These are phyloP conservation scores for Osmoderma eremita DNA, from an alignment of 2,888 invertebrate species.

Conservation along the genomic window DNA sequence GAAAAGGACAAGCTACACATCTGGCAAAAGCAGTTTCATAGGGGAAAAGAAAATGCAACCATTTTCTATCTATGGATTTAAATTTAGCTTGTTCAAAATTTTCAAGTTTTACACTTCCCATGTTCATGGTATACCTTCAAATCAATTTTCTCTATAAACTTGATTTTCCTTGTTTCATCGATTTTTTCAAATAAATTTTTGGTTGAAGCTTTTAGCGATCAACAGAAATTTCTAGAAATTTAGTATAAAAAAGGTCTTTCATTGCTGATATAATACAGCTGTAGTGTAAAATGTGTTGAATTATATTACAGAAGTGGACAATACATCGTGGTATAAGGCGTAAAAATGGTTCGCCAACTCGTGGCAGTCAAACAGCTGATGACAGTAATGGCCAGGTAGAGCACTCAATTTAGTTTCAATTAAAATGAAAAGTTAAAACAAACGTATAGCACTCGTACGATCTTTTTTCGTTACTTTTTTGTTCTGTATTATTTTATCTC, in stretches of 20 bases:
- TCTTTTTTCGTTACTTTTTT: too few species aligned
- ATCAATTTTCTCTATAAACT: neutral
- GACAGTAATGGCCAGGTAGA: conserved; percentile 50
- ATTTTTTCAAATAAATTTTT: too few species aligned
- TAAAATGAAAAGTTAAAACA: conserved; percentile 15
- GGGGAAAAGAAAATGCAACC: neutral
- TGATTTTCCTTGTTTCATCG: too few species aligned
- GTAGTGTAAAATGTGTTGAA: conserved; percentile 42
- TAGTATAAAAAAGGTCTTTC: conserved; percentile 13
- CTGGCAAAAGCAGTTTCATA: neutral
- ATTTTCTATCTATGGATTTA: neutral
- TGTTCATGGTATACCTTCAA: conserved; percentile 27
- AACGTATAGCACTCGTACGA: conserved; percentile 18
- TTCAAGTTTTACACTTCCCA: conserved; percentile 3
- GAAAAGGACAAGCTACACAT: too few species aligned
- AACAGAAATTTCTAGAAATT: too few species aligned
- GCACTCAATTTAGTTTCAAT: conserved; percentile 21
- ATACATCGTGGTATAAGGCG: conserved; percentile 82
- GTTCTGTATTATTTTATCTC: too few species aligned
- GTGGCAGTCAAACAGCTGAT: conserved; percentile 66
- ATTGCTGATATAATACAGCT: conserved; percentile 21
- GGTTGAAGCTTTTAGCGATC: too few species aligned
- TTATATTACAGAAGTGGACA: conserved; percentile 79
- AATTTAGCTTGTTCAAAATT: conserved; percentile 13
- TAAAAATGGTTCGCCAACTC: conserved; percentile 71